These are phyloP conservation scores for Tachycineta bicolor DNA, from an alignment of 2,113 vertebrate species.

Conservation along the genomic window DNA sequence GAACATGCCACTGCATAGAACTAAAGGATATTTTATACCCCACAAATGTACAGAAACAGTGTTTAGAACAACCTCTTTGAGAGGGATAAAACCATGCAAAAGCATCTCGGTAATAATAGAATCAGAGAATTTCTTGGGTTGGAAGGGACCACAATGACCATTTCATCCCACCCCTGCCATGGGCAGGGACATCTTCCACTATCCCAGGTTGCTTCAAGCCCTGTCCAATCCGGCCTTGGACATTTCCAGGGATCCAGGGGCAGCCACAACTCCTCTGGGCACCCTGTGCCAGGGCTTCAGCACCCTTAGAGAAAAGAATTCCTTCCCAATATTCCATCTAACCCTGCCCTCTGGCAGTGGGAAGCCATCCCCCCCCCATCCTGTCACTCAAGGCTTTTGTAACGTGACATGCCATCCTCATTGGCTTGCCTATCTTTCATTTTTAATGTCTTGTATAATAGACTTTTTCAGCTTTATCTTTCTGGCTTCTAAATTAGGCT, in stretches of 20 bases:
- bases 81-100: not conserved
- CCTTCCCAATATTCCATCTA: not conserved
- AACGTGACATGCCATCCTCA: not conserved
- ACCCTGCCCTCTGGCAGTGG: not conserved
- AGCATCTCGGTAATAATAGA: not conserved
- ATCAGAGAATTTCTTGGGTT: not conserved
- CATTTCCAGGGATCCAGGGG: not conserved
- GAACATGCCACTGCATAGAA: not conserved
- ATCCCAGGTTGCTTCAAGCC: fast-evolving
- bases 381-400: not conserved
- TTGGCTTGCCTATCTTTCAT: not conserved
- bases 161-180: not conserved
- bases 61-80: not conserved
- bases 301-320: not conserved
- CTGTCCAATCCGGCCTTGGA: fast-evolving
- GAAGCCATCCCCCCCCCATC: not conserved
- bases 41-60: not conserved
- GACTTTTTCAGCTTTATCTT: not conserved
- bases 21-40: not conserved
- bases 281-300: fast-evolving
- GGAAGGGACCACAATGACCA: not conserved
- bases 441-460: not conserved
- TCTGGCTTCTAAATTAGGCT: not conserved
- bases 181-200: not conserved
- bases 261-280: not conserved